Conservation (phyloP, 2,797 vertebrate genomes). For the Chromis chromis region DNA sequence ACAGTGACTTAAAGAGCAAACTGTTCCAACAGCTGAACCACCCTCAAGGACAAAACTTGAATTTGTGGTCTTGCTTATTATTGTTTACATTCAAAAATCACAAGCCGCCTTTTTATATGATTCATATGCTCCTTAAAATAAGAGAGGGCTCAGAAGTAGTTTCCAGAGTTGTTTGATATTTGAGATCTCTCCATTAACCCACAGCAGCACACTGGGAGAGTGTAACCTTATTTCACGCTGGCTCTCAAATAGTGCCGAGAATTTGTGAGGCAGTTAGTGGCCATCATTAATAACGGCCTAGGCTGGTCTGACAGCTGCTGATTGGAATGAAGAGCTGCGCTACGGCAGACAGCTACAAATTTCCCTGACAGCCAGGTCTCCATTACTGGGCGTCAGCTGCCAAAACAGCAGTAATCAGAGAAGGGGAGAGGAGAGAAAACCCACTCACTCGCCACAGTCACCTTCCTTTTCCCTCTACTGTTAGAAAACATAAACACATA, state of each 20-base stretch:
- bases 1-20: slow-evolving; percentile 20
- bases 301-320: slow-evolving; percentile 83
- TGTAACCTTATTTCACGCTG: slow-evolving; percentile 84
- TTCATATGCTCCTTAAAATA: slow-evolving; percentile 30
- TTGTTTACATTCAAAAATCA: slow-evolving; percentile 30
- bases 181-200: slow-evolving; percentile 79
- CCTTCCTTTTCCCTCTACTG: slow-evolving; percentile 57
- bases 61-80: slow-evolving; percentile 29
- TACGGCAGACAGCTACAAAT: slow-evolving; percentile 85
- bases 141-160: slow-evolving; percentile 49
- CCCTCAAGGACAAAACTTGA: slow-evolving; percentile 48
- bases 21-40: slow-evolving; percentile 27
- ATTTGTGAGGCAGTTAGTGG: slow-evolving; percentile 85
- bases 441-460: slow-evolving; percentile 62
- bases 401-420: slow-evolving; percentile 85
- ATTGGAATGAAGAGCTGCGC: slow-evolving; percentile 84
- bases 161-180: slow-evolving; percentile 78
- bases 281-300: slow-evolving; percentile 85
- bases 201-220: slow-evolving; percentile 74
- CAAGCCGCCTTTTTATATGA: slow-evolving; percentile 7
- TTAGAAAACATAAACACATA: slow-evolving; percentile 62
- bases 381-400: slow-evolving; percentile 84
- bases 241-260: slow-evolving; percentile 84
- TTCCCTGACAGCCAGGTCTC: slow-evolving; percentile 86
- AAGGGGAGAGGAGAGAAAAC: slow-evolving; percentile 72